A percentile compares a stretch with the other conserved stretches of the same genome.
Evolutionary conservation across 1,140 invertebrate genomes (phyloP).

Genomic region (Pantala flavescens): DNA sequence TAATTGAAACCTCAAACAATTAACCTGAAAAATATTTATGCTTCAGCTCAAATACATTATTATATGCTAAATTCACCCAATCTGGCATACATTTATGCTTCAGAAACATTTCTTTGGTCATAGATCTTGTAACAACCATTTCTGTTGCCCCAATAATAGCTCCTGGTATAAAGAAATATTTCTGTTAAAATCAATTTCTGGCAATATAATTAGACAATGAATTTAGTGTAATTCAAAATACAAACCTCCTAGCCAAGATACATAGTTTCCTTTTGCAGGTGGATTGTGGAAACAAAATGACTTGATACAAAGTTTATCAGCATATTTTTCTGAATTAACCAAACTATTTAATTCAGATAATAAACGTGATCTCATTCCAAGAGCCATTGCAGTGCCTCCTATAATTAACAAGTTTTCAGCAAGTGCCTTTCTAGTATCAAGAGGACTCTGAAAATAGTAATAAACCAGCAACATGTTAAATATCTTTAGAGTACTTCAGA

Average conservation of each 20-base stretch:
- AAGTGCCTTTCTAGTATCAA: slow-evolving; percentile 60
- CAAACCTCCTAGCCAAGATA: slow-evolving; percentile 70
- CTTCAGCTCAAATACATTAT: slow-evolving; percentile 26
- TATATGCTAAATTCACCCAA: slow-evolving; percentile 66
- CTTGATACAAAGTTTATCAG: slow-evolving; percentile 48
- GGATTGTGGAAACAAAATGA: slow-evolving; percentile 66
- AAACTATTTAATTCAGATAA: slow-evolving; percentile 60
- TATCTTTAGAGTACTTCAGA: slow-evolving; percentile 15
- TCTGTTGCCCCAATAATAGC: slow-evolving; percentile 77
- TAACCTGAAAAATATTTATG: background rate
- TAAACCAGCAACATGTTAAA: background rate
- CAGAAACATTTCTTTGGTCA: slow-evolving; percentile 64
- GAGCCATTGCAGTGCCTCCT: slow-evolving; percentile 72
- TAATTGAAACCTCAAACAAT: background rate
- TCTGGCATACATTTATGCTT: slow-evolving; percentile 61
- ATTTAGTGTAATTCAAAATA: background rate
- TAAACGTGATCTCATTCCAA: slow-evolving; percentile 66
- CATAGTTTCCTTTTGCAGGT: slow-evolving; percentile 74
- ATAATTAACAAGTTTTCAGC: slow-evolving; percentile 74
- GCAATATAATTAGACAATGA: background rate
- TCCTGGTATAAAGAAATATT: slow-evolving; percentile 39
- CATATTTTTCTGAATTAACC: slow-evolving; percentile 50
- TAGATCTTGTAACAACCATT: slow-evolving; percentile 54
- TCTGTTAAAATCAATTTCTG: slow-evolving; percentile 17
- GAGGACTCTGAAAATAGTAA: slow-evolving; percentile 48